These are phyloP conservation scores for Eublepharis macularius DNA, from an alignment of 2,113 vertebrate genomes.

Conservation along the genomic window DNA sequence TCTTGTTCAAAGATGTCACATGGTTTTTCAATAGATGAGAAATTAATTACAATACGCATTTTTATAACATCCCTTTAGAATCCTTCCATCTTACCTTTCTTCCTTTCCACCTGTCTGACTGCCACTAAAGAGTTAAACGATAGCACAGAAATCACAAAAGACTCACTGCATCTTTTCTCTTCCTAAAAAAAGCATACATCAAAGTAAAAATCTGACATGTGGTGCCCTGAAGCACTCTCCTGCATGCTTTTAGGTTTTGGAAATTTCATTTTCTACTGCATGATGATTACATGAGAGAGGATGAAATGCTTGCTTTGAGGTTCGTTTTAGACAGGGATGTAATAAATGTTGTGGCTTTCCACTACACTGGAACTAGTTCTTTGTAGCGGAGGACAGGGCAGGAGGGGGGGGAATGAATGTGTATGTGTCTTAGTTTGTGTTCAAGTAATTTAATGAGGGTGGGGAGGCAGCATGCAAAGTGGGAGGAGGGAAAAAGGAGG, in stretches of 20 bases:
- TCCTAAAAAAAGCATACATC: constrained; percentile 63
- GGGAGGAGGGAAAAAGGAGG: constrained; percentile 13
- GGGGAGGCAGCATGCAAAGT: constrained; percentile 36
- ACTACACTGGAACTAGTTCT: constrained; percentile 67
- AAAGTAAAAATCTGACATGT: constrained; percentile 73
- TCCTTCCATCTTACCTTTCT: constrained; percentile 50
- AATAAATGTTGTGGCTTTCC: constrained; percentile 73
- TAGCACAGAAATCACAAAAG: constrained; percentile 63
- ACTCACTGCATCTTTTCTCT: constrained; percentile 37
- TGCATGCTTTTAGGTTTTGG: constrained; percentile 78
- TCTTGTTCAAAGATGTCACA: constrained; percentile 46
- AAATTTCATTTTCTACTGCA: constrained; percentile 79
- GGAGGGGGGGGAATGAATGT: background rate
- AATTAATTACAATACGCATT: constrained; percentile 57
- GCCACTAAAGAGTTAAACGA: constrained; percentile 66
- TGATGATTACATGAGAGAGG: constrained; percentile 73
- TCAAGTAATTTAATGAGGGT: constrained; percentile 31
- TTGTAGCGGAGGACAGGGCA: constrained; percentile 24
- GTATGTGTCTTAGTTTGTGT: constrained; percentile 53
- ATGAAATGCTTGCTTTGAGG: constrained; percentile 77
- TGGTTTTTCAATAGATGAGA: constrained; percentile 64
- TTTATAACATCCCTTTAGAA: constrained; percentile 48
- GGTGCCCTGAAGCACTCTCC: constrained; percentile 73
- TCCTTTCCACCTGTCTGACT: constrained; percentile 48
- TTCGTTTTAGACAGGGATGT: constrained; percentile 73